Evolutionary conservation across 1,140 invertebrate species (phyloP).

Genomic region (Eurosta solidaginis): DNA sequence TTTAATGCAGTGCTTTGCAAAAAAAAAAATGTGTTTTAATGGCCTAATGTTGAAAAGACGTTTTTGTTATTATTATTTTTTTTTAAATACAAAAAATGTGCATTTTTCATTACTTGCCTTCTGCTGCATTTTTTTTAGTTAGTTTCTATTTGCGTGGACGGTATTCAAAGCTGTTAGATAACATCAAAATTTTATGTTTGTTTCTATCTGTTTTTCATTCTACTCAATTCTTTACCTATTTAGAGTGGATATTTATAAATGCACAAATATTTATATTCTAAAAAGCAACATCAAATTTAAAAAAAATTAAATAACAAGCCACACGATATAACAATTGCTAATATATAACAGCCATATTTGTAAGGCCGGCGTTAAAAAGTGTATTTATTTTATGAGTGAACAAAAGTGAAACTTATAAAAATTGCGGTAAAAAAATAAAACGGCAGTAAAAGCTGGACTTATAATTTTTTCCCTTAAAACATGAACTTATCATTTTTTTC

Average conservation of each 20-base stretch:
- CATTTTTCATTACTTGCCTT: background rate
- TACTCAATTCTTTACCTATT: background rate
- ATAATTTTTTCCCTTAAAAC: no score
- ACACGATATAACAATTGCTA: no score
- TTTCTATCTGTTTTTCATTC: constrained; percentile 41
- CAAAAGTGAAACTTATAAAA: no score
- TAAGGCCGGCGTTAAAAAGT: no score
- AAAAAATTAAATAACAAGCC: background rate
- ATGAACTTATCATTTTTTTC: no score
- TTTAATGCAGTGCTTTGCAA: background rate
- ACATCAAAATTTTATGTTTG: constrained; percentile 41
- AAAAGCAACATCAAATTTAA: background rate
- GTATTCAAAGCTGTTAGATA: constrained; percentile 60
- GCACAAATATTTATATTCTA: constrained; percentile 47
- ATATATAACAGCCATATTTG: no score
- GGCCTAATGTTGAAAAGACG: background rate
- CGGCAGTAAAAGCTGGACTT: no score
- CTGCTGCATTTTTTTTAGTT: background rate
- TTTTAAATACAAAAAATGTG: background rate
- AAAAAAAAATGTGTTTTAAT: background rate
- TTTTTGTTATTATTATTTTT: background rate
- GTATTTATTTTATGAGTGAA: no score
- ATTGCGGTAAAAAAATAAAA: no score
- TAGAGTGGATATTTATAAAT: constrained; percentile 38
- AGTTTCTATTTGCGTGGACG: constrained; percentile 48